Evolutionary conservation across 2,113 vertebrate species (phyloP).

Genomic region (Neotragus pygmaeus): DNA sequence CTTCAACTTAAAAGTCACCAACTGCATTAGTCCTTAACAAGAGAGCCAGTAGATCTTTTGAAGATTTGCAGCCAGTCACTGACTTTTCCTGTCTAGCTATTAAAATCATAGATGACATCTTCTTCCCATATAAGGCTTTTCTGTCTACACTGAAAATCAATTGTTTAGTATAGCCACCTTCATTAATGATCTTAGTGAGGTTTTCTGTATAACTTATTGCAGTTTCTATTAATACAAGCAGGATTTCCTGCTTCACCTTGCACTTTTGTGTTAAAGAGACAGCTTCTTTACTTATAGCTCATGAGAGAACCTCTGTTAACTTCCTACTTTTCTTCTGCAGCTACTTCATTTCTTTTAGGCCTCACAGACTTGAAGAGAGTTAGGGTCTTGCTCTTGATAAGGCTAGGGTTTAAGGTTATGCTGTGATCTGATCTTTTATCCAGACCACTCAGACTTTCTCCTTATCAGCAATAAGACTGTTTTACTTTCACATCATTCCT

Average conservation of each 20-base stretch:
- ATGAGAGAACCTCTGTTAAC: background rate
- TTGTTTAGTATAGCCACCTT: background rate
- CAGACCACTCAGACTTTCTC: background rate
- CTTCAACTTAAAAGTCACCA: background rate
- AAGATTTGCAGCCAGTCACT: background rate
- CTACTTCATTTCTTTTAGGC: background rate
- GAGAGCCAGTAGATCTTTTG: background rate
- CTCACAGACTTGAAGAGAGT: background rate
- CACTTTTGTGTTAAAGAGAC: background rate
- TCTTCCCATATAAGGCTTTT: background rate
- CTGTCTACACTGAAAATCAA: background rate
- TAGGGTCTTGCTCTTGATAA: background rate
- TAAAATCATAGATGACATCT: background rate
- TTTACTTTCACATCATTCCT: background rate
- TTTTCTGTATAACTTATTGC: background rate
- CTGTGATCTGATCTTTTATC: background rate
- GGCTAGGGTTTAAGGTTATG: background rate
- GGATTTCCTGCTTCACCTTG: background rate
- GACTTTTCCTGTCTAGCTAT: background rate
- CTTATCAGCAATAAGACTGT: background rate
- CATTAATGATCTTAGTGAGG: background rate
- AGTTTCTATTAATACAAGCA: background rate
- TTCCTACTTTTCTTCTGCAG: background rate
- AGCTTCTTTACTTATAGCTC: background rate
- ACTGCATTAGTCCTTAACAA: background rate